A percentile compares a stretch with the other conserved stretches of the same genome.
These are phyloP conservation scores for Philereme transversata DNA, from an alignment of 2,888 invertebrate species.

Conservation along the genomic window DNA sequence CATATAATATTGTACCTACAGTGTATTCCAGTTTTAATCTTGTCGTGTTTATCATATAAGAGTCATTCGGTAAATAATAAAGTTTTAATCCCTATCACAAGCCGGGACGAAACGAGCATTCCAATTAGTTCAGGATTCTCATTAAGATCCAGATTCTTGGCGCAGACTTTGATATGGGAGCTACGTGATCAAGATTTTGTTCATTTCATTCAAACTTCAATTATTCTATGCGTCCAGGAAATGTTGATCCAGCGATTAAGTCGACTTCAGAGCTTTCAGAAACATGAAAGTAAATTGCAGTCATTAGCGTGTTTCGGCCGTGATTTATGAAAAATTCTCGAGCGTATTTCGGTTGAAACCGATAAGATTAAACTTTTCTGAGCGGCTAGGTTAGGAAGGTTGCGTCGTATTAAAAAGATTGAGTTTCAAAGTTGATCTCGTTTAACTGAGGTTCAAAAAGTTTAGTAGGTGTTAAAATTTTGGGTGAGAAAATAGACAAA, in stretches of 20 bases:
- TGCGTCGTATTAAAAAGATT: conserved; percentile 38
- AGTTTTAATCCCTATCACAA: conserved; percentile 62
- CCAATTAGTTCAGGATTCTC: conserved; percentile 78
- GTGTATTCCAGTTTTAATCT: conserved; percentile 10
- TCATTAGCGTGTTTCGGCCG: conserved; percentile 21
- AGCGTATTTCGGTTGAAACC: conserved; percentile 26
- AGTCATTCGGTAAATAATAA: conserved; percentile 56
- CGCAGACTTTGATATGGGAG: conserved; percentile 70
- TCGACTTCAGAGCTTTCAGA: conserved; percentile 18
- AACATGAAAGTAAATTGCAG: conserved; percentile 22
- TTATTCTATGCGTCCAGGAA: conserved; percentile 33
- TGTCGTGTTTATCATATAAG: conserved; percentile 38
- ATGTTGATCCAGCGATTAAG: conserved; percentile 23
- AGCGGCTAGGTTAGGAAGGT: conserved; percentile 28
- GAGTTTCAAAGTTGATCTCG: conserved; percentile 45
- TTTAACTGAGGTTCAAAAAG: conserved; percentile 51
- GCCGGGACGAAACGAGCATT: conserved; percentile 68
- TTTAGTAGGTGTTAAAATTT: conserved; percentile 58
- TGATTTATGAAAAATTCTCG: conserved; percentile 31
- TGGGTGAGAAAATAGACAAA: conserved; percentile 62
- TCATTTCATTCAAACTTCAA: conserved; percentile 54
- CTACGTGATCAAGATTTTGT: conserved; percentile 75
- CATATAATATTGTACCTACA: no score
- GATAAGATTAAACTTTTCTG: conserved; percentile 33
- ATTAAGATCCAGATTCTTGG: conserved; percentile 76